phyloP scores from a whole-genome alignment of 2,797 vertebrate species.

The Falco novaeseelandiae region DNA sequence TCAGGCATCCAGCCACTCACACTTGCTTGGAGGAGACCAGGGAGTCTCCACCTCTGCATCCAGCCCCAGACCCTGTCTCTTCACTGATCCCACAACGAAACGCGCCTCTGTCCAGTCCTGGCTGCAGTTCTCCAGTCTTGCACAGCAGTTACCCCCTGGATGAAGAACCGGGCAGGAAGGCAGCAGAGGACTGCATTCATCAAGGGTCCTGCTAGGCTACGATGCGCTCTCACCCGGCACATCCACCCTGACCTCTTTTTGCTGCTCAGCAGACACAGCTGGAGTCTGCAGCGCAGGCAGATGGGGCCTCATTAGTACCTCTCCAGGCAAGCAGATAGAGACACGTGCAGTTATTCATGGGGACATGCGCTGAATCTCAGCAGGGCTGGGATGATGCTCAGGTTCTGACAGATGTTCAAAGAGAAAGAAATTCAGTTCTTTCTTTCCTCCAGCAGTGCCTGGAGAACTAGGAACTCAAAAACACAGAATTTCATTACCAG shows the following conservation, averaged over 20 bases:
- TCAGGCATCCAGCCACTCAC: background rate
- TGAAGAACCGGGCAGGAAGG: background rate
- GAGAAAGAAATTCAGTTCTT: background rate
- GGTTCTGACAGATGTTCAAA: background rate
- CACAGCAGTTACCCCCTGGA: background rate
- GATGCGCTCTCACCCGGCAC: background rate
- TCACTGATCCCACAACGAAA: background rate
- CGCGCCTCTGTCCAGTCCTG: background rate
- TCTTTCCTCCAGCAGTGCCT: background rate
- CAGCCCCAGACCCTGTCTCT: background rate
- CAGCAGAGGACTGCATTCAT: background rate
- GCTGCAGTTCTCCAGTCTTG: background rate
- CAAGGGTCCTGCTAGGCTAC: background rate
- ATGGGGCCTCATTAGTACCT: constrained; percentile 1
- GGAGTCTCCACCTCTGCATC: background rate
- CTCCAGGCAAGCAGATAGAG: background rate
- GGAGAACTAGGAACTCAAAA: background rate
- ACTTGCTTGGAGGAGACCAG: background rate
- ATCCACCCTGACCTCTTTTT: background rate
- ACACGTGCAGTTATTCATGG: background rate
- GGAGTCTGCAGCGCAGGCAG: background rate
- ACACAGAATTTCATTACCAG: background rate
- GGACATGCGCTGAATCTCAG: background rate
- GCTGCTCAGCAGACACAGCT: background rate
- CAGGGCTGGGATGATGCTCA: background rate